Evolutionary conservation across 2,797 vertebrate species (phyloP), one percentile per base, ranked within the genome.

Genomic region (Euthynnus affinis): DNA sequence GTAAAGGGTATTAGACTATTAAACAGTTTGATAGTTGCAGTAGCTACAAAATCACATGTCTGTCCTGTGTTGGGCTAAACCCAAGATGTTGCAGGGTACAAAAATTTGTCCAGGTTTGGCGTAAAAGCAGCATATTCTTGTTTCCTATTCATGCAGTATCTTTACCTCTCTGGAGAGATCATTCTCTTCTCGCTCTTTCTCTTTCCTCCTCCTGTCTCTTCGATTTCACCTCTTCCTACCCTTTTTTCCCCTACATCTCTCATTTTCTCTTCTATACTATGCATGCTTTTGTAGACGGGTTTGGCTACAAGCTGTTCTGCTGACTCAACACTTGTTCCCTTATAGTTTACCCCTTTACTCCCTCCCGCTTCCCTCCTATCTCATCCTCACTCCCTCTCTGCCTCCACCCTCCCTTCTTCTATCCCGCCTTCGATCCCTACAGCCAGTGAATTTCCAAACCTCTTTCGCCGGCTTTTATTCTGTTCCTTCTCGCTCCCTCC

Each of bases 311-410:
- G 82, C 86, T 63, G 66, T 88, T 93, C 76, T 74, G 92, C 92
- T 93, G 93, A 94, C 81, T 92, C 88, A 46, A 72, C 87, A 64
- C 80, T 86, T 88, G 53, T 69, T 60, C 61, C 81, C 75, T 74
- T 68, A 52, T 63, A 80, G 82, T 85, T 87, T 78, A 74, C 68
- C 76, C 82, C 65, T 71, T 74, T 46, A 22, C 53, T 65, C 78
- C 70, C 71, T 76, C 53, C 72, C 22, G 42, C 71, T 71, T 67
- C 57, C 56, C 61, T 61, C 68, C 80, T 40, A 37, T 84, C 73
- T 62, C 27, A 44, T 69, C 64, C 57, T 62, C 12, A 4, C 70
- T 61, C 60, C n/a, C 8, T 49, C 67, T 59, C 44, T 9, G 10
- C 64, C 34, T 32, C 44, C 68, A 6, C 57, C 76, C 63, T 63